Percentiles rank a stretch among this genome's conserved stretches.
phyloP scores from a whole-genome alignment of 2,888 invertebrate genomes.

The Drosophila monieri region DNA sequence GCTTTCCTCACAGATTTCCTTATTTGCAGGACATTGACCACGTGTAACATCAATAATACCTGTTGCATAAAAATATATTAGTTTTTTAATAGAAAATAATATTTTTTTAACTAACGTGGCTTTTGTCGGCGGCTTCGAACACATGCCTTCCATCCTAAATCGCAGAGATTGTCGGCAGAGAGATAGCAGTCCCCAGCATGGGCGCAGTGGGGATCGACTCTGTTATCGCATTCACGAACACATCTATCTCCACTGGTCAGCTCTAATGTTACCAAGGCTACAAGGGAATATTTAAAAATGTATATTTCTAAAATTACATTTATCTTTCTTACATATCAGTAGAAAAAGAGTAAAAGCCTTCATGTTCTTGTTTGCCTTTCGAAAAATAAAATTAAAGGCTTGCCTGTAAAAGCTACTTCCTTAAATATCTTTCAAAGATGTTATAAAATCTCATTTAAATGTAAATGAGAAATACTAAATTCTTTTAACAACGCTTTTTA shows the following conservation, averaged over 20 bases:
- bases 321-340: background rate
- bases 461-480: background rate
- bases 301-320: background rate
- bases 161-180: background rate
- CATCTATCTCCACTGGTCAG: background rate
- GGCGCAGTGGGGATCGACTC: background rate
- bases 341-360: background rate
- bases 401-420: background rate
- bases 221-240: background rate
- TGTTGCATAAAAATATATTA: background rate
- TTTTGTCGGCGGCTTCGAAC: background rate
- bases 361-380: background rate
- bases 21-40: background rate
- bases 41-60: background rate
- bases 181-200: background rate
- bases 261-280: background rate
- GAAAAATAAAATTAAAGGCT: background rate
- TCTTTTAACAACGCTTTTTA: background rate
- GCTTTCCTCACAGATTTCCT: background rate
- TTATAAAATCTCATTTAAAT: conserved; percentile 2
- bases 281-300: background rate
- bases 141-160: background rate
- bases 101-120: background rate
- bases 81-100: background rate
- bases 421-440: background rate